Conservation (phyloP, 2,888 invertebrate species). For the Diaphora mendica region DNA sequence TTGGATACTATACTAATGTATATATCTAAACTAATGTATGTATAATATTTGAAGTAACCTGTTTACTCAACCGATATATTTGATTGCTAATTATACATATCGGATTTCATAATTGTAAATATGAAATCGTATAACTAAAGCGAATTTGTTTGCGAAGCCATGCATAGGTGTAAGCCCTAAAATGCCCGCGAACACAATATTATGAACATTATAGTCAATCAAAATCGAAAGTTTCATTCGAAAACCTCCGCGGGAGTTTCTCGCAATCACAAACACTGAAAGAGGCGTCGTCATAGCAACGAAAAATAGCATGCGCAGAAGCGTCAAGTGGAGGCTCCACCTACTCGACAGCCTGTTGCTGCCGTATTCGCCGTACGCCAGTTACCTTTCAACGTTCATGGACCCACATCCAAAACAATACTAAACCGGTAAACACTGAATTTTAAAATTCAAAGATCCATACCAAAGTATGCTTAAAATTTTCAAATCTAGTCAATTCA, state of each 20-base stretch:
- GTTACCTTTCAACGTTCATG: conserved; percentile 63
- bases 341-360: conserved; percentile 83
- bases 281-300: conserved; percentile 84
- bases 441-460: conserved; percentile 37
- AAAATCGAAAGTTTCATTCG: conserved; percentile 66
- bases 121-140: conserved; percentile 20
- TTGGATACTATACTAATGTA: too few species aligned
- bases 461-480: conserved; percentile 35
- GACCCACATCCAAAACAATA: conserved; percentile 65
- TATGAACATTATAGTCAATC: conserved; percentile 72
- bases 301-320: conserved; percentile 71
- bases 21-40: too few species aligned
- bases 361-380: conserved; percentile 71
- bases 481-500: conserved; percentile 38
- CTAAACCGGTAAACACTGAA: conserved; percentile 47
- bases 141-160: conserved; percentile 35
- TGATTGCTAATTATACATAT: neutral
- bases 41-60: too few species aligned
- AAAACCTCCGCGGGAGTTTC: conserved; percentile 60
- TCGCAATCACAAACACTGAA: conserved; percentile 78
- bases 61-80: too few species aligned
- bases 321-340: conserved; percentile 71
- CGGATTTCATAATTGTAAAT: conserved; percentile 16
- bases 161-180: conserved; percentile 45
- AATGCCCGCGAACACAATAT: conserved; percentile 54